Evolutionary conservation across 2,888 invertebrate species (phyloP), one percentile per base, ranked within the genome.

Genomic region (Clunio marinus): DNA sequence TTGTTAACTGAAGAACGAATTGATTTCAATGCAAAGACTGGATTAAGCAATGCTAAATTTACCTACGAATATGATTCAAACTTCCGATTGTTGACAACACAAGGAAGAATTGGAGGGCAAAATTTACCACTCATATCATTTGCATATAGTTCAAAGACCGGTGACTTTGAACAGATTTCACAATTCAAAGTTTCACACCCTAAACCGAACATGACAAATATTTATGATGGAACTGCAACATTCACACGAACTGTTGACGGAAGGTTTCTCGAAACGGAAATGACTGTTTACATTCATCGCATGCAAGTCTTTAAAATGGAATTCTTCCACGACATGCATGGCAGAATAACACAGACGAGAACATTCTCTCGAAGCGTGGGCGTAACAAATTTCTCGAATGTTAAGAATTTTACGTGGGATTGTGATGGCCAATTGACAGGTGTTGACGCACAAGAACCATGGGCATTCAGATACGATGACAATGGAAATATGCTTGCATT

Each of bases 381-480:
- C 0, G 91, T 92, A 0, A 93, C 92, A 72, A 90, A 92, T 1
- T 94, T 93, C 73, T 92, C 92, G 1, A 93, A 92, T 74, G 88
- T 93, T 0, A 90, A 93, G 76, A 95, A 96, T 76, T 96, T 94
- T 75, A 93, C 95, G 0, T 96, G 96, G 88, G 96, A 97, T 74
- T 90, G 90, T 69, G 96, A 96, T 75, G 94, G 95, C 1, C 95
- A 96, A 75, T 78, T 96, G 69, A 86, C 86, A 28, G 93, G 93
- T n/a, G 93, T 96, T 1, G 93, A 94, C 75, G 92, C 93, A 0
- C 92, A 92, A 74, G 93, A 94, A 74, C 93, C 93, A 0, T 95
- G 94, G 94, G 91, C 91, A 68, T 95, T 93, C 80, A 84, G 90
- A 69, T 95, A 95, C 75, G 95, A 95, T 73, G 88, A 89, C 72